Evolutionary conservation across 1,140 invertebrate species (phyloP).

Genomic region (Panagrolaimus sp.): DNA sequence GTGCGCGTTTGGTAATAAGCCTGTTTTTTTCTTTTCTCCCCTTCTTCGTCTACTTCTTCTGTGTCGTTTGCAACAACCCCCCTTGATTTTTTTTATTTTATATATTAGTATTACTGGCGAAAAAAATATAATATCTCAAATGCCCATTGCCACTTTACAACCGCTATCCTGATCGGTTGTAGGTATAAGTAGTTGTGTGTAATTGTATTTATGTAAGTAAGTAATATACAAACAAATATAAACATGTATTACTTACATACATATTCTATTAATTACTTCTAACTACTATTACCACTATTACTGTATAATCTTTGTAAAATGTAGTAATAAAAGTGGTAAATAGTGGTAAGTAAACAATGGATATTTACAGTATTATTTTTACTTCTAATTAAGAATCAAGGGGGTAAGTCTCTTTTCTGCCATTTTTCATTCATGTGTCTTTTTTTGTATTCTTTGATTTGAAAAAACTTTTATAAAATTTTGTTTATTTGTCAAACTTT

Average conservation of each 20-base stretch:
- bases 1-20: neutral
- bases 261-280: too few species aligned
- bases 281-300: too few species aligned
- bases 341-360: neutral
- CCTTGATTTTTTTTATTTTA: neutral
- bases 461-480: too few species aligned
- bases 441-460: neutral
- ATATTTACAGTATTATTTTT: too few species aligned
- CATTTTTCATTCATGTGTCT: neutral
- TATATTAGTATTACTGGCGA: too few species aligned
- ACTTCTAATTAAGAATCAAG: too few species aligned
- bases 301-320: neutral
- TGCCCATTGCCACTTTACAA: conserved; percentile 15
- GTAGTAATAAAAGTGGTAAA: neutral
- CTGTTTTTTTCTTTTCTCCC: neutral
- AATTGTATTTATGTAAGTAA: conserved; percentile 12
- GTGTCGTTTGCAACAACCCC: neutral
- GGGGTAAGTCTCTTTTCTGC: neutral
- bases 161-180: neutral
- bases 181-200: neutral
- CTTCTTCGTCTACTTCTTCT: neutral
- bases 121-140: too few species aligned
- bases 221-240: neutral
- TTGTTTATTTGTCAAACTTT: too few species aligned
- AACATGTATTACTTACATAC: too few species aligned